Evolutionary conservation across 2,797 vertebrate genomes (phyloP), one percentile per base, ranked within the genome.

Genomic region (Chelon labrosus): DNA sequence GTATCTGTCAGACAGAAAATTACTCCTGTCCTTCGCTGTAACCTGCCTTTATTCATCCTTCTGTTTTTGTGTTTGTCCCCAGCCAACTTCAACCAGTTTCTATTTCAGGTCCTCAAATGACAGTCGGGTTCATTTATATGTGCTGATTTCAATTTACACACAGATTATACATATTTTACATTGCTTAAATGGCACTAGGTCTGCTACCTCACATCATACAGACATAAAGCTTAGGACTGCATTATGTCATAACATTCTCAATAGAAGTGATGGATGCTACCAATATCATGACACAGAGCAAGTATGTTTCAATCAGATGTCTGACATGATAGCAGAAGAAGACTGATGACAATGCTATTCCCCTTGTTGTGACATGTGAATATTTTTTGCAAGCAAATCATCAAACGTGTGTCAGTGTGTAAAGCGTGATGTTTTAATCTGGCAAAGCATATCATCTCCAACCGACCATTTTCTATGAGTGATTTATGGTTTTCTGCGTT

Each of bases 1-100:
- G 70, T 44, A 47, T 67, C 68, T 74, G 49, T 56, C 57, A 68
- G 17, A 22, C 35, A 56, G 44, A 72, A 63, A 39, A 70, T 56
- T 9, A 55, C 57, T 65, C 19, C 39, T 12, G 39, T 44, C 42
- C 25, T 6, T 61, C 65, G 39, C 46, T 42, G 42, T 55, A 27
- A 16, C 63, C 12, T 13, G 9, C 10, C 8, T 17, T 46, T 51
- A 58, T 20, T 35, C 8, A 68, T 54, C 31, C 27, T 20, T 65
- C 1, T 10, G 37, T 59, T 44, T 37, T 13, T 13, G 12, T 5
- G 35, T 7, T 22, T 9, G 20, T 41, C 5, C 31, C 7, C 7
- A 35, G 31, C 6, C 6, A 69, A 12, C 42, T 56, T 19, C 19
- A n/a, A 7, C 52, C 42, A 31, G 70, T 57, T 44, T 66, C 44